A percentile compares a stretch with the other conserved stretches of the same genome.
Conservation (phyloP, 2,888 invertebrate species). For the Neoitamus cyanurus region DNA sequence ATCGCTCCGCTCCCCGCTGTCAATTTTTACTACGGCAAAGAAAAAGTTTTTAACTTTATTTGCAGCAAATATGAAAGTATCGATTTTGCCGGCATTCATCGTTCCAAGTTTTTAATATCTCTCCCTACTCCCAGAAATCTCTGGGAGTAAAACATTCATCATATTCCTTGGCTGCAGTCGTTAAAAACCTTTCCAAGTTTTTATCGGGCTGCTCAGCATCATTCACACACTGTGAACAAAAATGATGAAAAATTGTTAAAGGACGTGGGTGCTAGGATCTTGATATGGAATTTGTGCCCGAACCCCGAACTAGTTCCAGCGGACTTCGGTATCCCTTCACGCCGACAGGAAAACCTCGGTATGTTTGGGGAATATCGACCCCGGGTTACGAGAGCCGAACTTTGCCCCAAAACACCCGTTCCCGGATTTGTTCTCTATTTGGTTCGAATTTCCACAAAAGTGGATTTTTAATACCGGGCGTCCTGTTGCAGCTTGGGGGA, state of each 20-base stretch:
- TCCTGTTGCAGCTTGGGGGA: conserved; percentile 35
- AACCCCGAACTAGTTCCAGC: conserved; percentile 5
- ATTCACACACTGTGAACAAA: conserved; percentile 32
- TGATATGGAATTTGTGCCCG: conserved; percentile 8
- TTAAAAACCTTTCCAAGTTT: conserved; percentile 36
- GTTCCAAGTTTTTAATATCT: not conserved
- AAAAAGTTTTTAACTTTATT: not conserved
- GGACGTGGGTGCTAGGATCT: conserved; percentile 21
- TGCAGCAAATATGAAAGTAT: conserved; percentile 6
- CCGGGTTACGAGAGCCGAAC: not conserved
- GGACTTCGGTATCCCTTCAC: not conserved
- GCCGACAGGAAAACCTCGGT: not conserved
- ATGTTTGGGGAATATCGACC: conserved; percentile 19
- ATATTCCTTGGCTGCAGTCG: conserved; percentile 32
- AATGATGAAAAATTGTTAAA: conserved; percentile 36
- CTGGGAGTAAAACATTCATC: conserved; percentile 10
- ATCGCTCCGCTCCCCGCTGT: not conserved
- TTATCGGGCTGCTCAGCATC: conserved; percentile 31
- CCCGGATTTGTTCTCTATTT: conserved; percentile 3
- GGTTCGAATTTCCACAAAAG: conserved; percentile 24
- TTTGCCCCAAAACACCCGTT: not conserved
- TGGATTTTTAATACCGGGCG: conserved; percentile 7
- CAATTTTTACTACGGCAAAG: not conserved
- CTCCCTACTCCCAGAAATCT: not conserved
- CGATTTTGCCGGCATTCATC: conserved; percentile 14